Conservation (phyloP, 2,113 vertebrate species). For the Thunnus thynnus region DNA sequence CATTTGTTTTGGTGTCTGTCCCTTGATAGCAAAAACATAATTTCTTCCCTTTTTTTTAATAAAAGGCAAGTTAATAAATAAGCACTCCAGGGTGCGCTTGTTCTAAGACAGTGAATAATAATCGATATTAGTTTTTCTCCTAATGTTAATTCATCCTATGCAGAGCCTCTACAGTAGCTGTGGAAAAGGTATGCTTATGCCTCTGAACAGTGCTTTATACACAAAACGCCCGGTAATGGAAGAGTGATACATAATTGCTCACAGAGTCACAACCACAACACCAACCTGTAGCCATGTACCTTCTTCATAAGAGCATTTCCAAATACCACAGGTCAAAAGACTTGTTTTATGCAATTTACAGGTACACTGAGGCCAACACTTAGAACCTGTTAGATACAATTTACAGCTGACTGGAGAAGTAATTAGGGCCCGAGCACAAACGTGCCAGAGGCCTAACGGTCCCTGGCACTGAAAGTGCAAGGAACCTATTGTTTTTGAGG, state of each 20-base stretch:
- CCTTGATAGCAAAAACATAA: conserved; percentile 26
- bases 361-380: conserved; percentile 17
- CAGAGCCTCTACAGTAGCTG: conserved; percentile 8
- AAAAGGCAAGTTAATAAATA: conserved; percentile 32
- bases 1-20: conserved; percentile 8
- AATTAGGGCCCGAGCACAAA: neutral
- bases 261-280: neutral
- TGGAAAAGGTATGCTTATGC: neutral
- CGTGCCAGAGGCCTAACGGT: too few species aligned
- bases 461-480: too few species aligned
- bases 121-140: conserved; percentile 37
- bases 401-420: conserved; percentile 34
- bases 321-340: conserved; percentile 53
- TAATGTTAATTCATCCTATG: conserved; percentile 33
- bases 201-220: conserved; percentile 22
- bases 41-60: neutral
- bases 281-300: neutral
- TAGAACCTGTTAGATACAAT: conserved; percentile 30
- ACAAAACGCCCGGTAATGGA: conserved; percentile 31
- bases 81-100: conserved; percentile 29
- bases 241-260: conserved; percentile 39
- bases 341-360: conserved; percentile 37
- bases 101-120: conserved; percentile 43
- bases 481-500: too few species aligned
- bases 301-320: conserved; percentile 26